These are phyloP conservation scores for Ochropacha duplaris DNA, from an alignment of 2,888 invertebrate genomes.

Conservation along the genomic window DNA sequence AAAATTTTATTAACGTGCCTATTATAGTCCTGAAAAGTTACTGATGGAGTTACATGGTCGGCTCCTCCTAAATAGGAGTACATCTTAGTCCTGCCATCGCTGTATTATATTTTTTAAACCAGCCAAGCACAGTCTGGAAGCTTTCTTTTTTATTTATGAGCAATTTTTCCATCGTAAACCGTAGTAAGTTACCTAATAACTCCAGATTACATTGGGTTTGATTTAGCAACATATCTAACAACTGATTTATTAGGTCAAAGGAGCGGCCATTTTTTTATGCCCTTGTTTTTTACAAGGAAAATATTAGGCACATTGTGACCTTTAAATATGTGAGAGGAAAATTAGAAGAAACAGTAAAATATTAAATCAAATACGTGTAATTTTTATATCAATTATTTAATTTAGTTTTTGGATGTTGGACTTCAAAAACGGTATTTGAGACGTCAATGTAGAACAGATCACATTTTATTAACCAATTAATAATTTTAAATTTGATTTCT, in stretches of 20 bases:
- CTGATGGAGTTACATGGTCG: too few relatives aligned
- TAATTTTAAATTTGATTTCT: too few relatives aligned
- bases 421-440: neutral
- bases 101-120: slow-evolving; percentile 4
- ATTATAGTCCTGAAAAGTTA: too few relatives aligned
- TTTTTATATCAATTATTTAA: too few relatives aligned
- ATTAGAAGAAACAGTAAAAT: too few relatives aligned
- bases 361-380: too few relatives aligned
- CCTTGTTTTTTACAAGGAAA: neutral
- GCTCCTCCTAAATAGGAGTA: neutral
- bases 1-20: too few relatives aligned
- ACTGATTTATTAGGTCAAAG: slow-evolving; percentile 12
- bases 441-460: too few relatives aligned
- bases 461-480: too few relatives aligned
- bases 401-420: neutral
- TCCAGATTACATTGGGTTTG: slow-evolving; percentile 8
- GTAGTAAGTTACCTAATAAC: slow-evolving; percentile 11
- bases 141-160: slow-evolving; percentile 14
- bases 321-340: neutral
- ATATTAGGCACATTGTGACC: neutral
- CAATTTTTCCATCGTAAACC: slow-evolving; percentile 13
- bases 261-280: neutral
- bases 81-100: neutral
- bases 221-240: slow-evolving; percentile 10
- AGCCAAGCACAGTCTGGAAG: slow-evolving; percentile 1